These are phyloP conservation scores for Brachionus calyciflorus DNA, from an alignment of 1,140 invertebrate species.

Conservation along the genomic window DNA sequence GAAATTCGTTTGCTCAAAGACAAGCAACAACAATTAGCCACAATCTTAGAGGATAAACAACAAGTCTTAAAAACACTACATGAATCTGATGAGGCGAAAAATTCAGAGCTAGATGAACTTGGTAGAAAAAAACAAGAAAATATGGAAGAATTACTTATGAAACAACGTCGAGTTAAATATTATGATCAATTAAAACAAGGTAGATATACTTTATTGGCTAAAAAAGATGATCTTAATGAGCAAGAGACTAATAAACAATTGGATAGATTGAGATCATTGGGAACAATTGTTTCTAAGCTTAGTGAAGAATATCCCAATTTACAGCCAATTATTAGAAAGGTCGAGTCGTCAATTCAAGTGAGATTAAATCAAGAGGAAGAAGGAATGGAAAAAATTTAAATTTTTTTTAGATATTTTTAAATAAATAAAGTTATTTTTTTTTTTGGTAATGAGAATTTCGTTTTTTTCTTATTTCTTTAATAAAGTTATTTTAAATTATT, in stretches of 20 bases:
- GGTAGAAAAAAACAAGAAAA: constrained; percentile 56
- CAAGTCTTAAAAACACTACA: constrained; percentile 54
- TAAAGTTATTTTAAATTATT: no score
- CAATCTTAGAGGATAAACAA: constrained; percentile 21
- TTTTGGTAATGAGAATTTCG: no score
- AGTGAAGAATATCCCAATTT: constrained; percentile 58
- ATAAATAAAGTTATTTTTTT: no score
- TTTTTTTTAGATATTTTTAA: not conserved
- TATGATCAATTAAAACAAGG: constrained; percentile 59
- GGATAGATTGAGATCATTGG: constrained; percentile 55
- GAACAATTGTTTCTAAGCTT: constrained; percentile 56
- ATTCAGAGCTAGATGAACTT: constrained; percentile 57
- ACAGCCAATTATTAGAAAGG: constrained; percentile 54
- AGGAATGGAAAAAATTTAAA: constrained; percentile 7
- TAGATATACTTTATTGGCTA: constrained; percentile 53
- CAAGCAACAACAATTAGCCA: constrained; percentile 51
- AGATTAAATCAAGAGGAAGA: constrained; percentile 46
- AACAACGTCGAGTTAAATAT: constrained; percentile 58
- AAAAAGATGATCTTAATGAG: constrained; percentile 56
- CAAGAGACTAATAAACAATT: constrained; percentile 56
- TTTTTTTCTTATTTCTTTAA: no score
- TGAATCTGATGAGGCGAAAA: constrained; percentile 56
- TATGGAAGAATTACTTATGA: constrained; percentile 48
- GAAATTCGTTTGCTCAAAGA: constrained; percentile 55
- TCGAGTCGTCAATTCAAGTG: constrained; percentile 47